These are phyloP conservation scores for Mamestra configurata DNA, from an alignment of 1,140 invertebrate genomes.

Conservation along the genomic window DNA sequence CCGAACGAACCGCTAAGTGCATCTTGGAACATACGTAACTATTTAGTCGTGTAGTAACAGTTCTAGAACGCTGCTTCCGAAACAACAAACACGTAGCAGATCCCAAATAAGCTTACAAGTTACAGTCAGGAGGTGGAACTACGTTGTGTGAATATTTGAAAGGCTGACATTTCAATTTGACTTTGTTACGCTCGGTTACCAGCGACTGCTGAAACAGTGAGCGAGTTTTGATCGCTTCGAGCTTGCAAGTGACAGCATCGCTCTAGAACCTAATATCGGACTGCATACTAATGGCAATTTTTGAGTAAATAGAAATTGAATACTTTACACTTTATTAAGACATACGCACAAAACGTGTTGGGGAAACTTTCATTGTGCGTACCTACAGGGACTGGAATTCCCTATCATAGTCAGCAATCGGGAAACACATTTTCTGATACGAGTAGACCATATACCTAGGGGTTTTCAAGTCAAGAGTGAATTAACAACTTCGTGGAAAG, in stretches of 20 bases:
- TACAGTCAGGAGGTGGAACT: slow-evolving; percentile 10
- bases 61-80: background rate
- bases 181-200: slow-evolving; percentile 68
- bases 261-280: background rate
- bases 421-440: too few species aligned
- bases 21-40: background rate
- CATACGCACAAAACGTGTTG: too few species aligned
- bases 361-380: too few species aligned
- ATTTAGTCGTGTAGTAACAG: background rate
- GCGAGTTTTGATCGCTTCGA: slow-evolving; percentile 63
- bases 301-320: slow-evolving; percentile 1
- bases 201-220: slow-evolving; percentile 54
- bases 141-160: slow-evolving; percentile 64
- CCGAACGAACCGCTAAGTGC: too few species aligned
- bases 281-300: slow-evolving; percentile 42
- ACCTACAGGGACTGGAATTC: too few species aligned
- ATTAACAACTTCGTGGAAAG: too few species aligned
- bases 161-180: slow-evolving; percentile 82
- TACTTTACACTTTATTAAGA: too few species aligned
- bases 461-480: too few species aligned
- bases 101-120: slow-evolving; percentile 45
- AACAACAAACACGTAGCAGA: slow-evolving; percentile 33
- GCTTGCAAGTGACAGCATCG: slow-evolving; percentile 55
- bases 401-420: too few species aligned
- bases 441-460: too few species aligned